A percentile compares a stretch with the other conserved stretches of the same genome.
Conservation (phyloP, 1,140 invertebrate species). For the Drosophila kurseongensis region DNA sequence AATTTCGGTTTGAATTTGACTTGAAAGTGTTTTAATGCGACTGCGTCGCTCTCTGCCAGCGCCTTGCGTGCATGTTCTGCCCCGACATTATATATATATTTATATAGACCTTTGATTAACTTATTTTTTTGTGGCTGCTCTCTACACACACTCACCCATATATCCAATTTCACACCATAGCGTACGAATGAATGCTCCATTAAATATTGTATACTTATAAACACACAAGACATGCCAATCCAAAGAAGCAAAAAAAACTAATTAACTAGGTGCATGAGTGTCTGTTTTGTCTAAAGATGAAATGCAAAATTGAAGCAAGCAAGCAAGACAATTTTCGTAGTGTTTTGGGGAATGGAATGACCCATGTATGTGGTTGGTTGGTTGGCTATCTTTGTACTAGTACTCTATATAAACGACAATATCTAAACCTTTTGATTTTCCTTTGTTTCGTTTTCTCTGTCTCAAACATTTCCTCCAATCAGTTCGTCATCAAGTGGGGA, state of each 20-base stretch:
- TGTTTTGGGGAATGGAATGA: slow-evolving; percentile 44
- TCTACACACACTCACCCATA: slow-evolving; percentile 4
- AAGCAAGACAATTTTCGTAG: slow-evolving; percentile 49
- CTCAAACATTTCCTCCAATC: slow-evolving; percentile 56
- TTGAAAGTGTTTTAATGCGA: slow-evolving; percentile 52
- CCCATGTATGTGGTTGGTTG: slow-evolving; percentile 51
- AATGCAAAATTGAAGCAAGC: slow-evolving; percentile 42
- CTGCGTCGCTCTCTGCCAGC: slow-evolving; percentile 60
- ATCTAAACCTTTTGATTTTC: slow-evolving; percentile 34
- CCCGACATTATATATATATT: slow-evolving; percentile 27
- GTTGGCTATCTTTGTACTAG: slow-evolving; percentile 43
- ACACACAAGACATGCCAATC: slow-evolving; percentile 23
- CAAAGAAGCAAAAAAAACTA: slow-evolving; percentile 42
- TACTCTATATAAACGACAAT: slow-evolving; percentile 33
- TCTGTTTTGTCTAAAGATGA: slow-evolving; percentile 61
- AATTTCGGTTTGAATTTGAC: slow-evolving; percentile 58
- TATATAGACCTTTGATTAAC: slow-evolving; percentile 45
- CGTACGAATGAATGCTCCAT: slow-evolving; percentile 65
- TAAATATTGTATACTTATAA: slow-evolving; percentile 39
- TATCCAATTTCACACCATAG: slow-evolving; percentile 36
- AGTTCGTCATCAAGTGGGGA: slow-evolving; percentile 61
- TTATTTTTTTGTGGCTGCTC: slow-evolving; percentile 48
- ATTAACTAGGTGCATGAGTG: slow-evolving; percentile 77
- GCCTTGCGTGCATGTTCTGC: slow-evolving; percentile 69
- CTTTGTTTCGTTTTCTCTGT: slow-evolving; percentile 45